A percentile compares a stretch with the other conserved stretches of the same genome.
These are phyloP conservation scores for Pelodytes ibericus DNA, from an alignment of 2,797 vertebrate genomes.

Conservation along the genomic window DNA sequence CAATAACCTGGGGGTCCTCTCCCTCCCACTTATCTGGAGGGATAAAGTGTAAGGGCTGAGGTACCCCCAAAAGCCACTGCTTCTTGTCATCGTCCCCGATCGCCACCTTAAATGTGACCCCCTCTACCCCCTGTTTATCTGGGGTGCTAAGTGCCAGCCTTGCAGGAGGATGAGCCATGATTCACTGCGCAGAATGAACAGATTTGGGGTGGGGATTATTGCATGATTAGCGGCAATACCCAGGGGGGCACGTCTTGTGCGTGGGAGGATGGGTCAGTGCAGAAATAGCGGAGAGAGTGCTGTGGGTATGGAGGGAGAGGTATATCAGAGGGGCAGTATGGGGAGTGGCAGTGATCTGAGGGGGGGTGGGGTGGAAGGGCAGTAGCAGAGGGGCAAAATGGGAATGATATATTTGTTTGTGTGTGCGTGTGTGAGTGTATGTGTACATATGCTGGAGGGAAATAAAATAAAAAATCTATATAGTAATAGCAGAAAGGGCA, in stretches of 20 bases:
- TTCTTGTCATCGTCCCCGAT: neutral
- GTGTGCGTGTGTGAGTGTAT: neutral
- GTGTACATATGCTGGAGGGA: neutral
- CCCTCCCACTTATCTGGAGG: constrained; percentile 47
- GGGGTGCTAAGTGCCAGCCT: constrained; percentile 11
- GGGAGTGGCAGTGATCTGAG: neutral
- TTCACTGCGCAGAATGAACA: neutral
- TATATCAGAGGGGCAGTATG: neutral
- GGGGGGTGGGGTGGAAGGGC: neutral
- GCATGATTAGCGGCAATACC: neutral
- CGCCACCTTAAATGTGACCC: neutral
- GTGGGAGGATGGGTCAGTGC: neutral
- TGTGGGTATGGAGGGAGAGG: neutral
- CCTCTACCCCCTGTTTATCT: neutral
- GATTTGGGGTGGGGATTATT: neutral
- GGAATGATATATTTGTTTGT: neutral
- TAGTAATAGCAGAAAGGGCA: neutral
- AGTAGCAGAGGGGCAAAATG: constrained; percentile 10
- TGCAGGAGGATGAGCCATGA: constrained; percentile 37
- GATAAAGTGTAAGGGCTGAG: constrained; percentile 40
- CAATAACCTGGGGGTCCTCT: neutral
- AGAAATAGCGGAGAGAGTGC: constrained; percentile 7
- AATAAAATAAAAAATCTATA: too few relatives aligned
- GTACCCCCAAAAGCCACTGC: neutral
- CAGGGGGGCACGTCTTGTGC: neutral